These are phyloP conservation scores for Vanessa cardui DNA, from an alignment of 2,888 invertebrate genomes.

Conservation along the genomic window DNA sequence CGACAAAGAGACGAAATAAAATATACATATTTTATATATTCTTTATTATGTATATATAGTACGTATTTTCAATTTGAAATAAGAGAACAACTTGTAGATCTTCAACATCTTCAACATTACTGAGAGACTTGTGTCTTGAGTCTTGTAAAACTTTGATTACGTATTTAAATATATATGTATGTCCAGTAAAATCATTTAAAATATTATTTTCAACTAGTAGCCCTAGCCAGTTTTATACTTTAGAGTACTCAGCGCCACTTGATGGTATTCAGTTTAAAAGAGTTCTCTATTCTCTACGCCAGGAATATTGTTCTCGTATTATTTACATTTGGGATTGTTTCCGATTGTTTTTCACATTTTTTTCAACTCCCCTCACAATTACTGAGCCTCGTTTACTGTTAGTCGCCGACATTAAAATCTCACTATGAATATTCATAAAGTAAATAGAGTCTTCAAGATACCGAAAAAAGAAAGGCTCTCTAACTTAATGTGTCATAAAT, in stretches of 20 bases:
- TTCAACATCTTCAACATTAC: too few relatives aligned
- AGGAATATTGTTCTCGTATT: conserved; percentile 36
- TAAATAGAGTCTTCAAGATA: conserved; percentile 37
- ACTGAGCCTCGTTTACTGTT: conserved; percentile 29
- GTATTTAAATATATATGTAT: background rate
- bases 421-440: conserved; percentile 42
- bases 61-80: too few relatives aligned
- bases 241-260: conserved; percentile 44
- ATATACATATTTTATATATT: too few relatives aligned
- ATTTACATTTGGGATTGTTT: conserved; percentile 41
- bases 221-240: conserved; percentile 35
- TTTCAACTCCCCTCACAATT: conserved; percentile 28
- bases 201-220: conserved; percentile 3
- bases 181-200: background rate
- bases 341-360: conserved; percentile 37
- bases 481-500: conserved; percentile 22
- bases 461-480: conserved; percentile 32
- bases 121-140: too few relatives aligned
- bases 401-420: conserved; percentile 34
- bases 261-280: conserved; percentile 47
- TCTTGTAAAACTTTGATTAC: background rate
- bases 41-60: too few relatives aligned
- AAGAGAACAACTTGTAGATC: too few relatives aligned
- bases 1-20: too few relatives aligned
- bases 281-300: conserved; percentile 43